Percentiles rank a stretch among this genome's conserved stretches.
Evolutionary conservation across 2,797 vertebrate species (phyloP).

Genomic region (Muscicapa comitata): DNA sequence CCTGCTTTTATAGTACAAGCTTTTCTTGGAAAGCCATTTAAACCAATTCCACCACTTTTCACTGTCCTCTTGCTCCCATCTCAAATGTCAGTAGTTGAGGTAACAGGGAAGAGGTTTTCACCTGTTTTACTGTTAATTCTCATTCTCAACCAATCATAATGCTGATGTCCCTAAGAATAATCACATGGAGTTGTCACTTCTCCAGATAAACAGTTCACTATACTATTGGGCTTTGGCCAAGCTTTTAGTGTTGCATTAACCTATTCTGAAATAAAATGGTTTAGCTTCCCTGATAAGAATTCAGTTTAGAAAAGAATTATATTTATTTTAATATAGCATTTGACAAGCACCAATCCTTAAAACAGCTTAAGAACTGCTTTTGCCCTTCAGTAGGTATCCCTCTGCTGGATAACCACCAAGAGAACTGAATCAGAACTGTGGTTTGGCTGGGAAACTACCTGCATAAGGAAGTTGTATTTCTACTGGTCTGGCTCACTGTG

Average conservation of each 20-base stretch:
- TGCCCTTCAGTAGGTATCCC: not conserved
- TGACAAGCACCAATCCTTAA: not conserved
- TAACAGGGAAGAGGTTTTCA: not conserved
- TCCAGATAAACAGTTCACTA: not conserved
- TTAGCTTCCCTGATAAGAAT: not conserved
- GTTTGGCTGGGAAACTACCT: not conserved
- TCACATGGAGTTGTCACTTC: not conserved
- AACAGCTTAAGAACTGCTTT: accelerated
- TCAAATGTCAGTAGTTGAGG: not conserved
- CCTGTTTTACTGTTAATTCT: not conserved
- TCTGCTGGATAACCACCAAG: not conserved
- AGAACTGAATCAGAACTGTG: not conserved
- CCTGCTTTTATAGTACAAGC: not conserved
- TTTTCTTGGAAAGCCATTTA: not conserved
- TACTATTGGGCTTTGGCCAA: not conserved
- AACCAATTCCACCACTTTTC: not conserved
- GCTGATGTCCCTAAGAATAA: not conserved
- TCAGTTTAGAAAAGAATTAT: not conserved
- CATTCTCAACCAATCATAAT: not conserved
- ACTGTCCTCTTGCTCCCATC: not conserved
- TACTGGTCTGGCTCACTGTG: not conserved
- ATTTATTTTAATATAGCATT: not conserved
- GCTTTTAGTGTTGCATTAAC: not conserved
- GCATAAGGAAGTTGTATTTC: not conserved
- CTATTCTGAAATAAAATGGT: not conserved